Evolutionary conservation across 2,797 vertebrate species (phyloP).

Genomic region (Lacerta bilineata): DNA sequence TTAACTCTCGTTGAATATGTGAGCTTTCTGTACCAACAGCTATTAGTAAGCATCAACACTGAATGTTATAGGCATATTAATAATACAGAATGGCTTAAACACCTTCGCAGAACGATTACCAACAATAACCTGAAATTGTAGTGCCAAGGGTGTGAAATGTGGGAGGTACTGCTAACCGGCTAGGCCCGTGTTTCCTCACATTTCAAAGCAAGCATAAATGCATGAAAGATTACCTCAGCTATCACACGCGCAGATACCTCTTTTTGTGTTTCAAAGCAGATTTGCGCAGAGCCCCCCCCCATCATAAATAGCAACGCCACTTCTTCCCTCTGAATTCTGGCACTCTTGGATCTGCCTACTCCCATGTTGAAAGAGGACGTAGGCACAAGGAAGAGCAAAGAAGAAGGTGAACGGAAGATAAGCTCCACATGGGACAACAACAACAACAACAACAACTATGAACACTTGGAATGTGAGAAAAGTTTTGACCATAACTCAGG

Average conservation of each 20-base stretch:
- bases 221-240: background rate
- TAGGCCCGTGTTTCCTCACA: background rate
- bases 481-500: too few relatives aligned
- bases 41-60: slow-evolving; percentile 4
- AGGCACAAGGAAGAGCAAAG: background rate
- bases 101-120: background rate
- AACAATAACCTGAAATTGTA: slow-evolving; percentile 25
- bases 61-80: background rate
- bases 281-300: background rate
- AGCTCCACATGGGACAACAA: too few relatives aligned
- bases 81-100: background rate
- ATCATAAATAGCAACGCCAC: background rate
- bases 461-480: too few relatives aligned
- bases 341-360: background rate
- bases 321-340: background rate
- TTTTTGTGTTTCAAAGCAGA: background rate
- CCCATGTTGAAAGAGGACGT: background rate
- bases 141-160: background rate
- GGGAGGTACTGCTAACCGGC: slow-evolving; percentile 4
- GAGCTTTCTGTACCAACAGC: background rate
- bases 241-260: background rate
- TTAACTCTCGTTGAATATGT: background rate
- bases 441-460: too few relatives aligned
- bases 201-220: slow-evolving; percentile 15
- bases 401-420: background rate